A percentile compares a stretch with the other conserved stretches of the same genome.
Conservation (phyloP, 2,888 invertebrate species). For the Eudasyphora cyanicolor region DNA sequence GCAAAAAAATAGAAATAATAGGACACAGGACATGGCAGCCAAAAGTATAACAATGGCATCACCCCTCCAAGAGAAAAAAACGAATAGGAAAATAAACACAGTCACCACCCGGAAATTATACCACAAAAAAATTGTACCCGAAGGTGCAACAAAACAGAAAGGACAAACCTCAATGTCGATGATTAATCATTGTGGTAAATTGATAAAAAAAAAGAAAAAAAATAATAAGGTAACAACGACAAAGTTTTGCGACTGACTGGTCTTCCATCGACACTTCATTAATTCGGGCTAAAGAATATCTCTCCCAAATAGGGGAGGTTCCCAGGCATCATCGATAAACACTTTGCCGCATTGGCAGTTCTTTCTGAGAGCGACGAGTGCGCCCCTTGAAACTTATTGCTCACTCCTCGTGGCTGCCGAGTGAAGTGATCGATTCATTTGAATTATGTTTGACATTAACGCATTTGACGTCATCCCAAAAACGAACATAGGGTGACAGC, state of each 20-base stretch:
- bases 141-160: slow-evolving; percentile 30
- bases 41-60: neutral
- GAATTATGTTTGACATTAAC: slow-evolving; percentile 52
- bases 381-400: too few relatives aligned
- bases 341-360: neutral
- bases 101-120: slow-evolving; percentile 65
- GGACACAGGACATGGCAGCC: neutral
- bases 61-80: neutral
- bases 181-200: slow-evolving; percentile 64
- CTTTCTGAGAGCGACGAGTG: too few relatives aligned
- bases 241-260: slow-evolving; percentile 5
- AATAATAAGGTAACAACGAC: neutral
- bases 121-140: slow-evolving; percentile 33
- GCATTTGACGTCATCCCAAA: slow-evolving; percentile 57
- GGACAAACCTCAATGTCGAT: slow-evolving; percentile 27
- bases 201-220: slow-evolving; percentile 29
- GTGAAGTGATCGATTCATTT: slow-evolving; percentile 57
- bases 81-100: slow-evolving; percentile 53
- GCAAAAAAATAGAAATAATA: neutral
- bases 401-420: neutral
- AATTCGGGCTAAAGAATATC: neutral
- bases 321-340: neutral
- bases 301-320: slow-evolving; percentile 17
- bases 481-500: neutral
- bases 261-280: neutral